Percentiles rank a stretch among this genome's conserved stretches.
Conservation (phyloP, 2,888 invertebrate species). For the Argyresthia albistria region DNA sequence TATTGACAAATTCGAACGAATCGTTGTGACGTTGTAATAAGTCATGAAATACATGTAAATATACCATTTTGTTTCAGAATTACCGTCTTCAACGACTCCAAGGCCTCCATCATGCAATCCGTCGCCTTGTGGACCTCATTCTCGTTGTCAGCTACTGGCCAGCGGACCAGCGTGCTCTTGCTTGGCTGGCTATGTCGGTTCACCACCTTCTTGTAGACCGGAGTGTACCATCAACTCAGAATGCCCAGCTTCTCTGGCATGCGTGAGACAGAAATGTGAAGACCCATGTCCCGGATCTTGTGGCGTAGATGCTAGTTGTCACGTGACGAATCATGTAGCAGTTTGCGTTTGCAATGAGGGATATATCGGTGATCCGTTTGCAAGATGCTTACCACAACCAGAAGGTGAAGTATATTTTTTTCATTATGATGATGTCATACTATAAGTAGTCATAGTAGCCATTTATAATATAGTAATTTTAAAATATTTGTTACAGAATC, state of each 20-base stretch:
- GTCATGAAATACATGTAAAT: neutral
- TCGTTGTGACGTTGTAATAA: neutral
- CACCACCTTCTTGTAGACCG: conserved; percentile 84
- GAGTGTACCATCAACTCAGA: conserved; percentile 86
- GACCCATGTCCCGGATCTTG: conserved; percentile 90
- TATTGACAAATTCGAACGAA: conserved; percentile 16
- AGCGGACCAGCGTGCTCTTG: conserved; percentile 86
- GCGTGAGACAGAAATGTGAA: conserved; percentile 84
- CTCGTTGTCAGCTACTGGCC: conserved; percentile 82
- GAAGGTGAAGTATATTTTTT: conserved; percentile 30
- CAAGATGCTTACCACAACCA: conserved; percentile 76
- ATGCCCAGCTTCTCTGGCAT: conserved; percentile 82
- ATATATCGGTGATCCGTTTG: conserved; percentile 86
- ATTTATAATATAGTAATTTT: neutral
- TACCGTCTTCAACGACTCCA: conserved; percentile 62
- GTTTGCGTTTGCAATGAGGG: conserved; percentile 83
- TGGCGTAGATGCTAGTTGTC: conserved; percentile 84
- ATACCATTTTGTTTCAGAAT: conserved; percentile 23
- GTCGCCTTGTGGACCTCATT: conserved; percentile 88
- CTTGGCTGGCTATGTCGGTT: conserved; percentile 82
- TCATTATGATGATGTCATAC: neutral
- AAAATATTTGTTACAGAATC: conserved; percentile 32
- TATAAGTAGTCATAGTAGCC: neutral
- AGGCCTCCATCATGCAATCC: conserved; percentile 84
- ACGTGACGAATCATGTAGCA: conserved; percentile 85